Conservation (phyloP, 2,888 invertebrate genomes). For the Dryobota labecula region DNA sequence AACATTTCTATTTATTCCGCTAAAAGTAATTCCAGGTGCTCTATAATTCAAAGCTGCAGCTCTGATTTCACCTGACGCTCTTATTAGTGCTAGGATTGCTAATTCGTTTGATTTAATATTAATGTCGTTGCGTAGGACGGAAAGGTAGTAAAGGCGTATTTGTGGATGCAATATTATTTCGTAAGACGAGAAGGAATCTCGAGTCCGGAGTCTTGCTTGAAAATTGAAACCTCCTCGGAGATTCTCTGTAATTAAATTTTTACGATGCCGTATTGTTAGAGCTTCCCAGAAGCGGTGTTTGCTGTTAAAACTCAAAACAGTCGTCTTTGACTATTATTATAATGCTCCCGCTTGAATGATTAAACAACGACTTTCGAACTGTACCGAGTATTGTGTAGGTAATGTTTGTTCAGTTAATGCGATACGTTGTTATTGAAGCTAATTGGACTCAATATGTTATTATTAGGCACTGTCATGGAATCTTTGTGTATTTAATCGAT, state of each 20-base stretch:
- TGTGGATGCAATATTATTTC: constrained; percentile 80
- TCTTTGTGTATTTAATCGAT: constrained; percentile 40
- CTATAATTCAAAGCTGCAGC: constrained; percentile 50
- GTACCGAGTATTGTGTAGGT: constrained; percentile 21
- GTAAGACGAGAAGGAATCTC: constrained; percentile 76
- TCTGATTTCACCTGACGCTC: constrained; percentile 44
- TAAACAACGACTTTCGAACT: constrained; percentile 54
- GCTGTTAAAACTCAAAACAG: constrained; percentile 78
- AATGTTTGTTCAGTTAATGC: constrained; percentile 47
- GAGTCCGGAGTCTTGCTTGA: constrained; percentile 79
- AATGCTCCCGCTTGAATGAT: constrained; percentile 57
- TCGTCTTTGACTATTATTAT: constrained; percentile 68
- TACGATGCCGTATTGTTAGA: constrained; percentile 84
- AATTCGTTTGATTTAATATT: constrained; percentile 51
- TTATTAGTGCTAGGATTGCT: constrained; percentile 43
- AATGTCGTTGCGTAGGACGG: constrained; percentile 28
- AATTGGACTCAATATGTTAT: constrained; percentile 59
- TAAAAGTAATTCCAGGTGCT: constrained; percentile 63
- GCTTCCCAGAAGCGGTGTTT: constrained; percentile 79
- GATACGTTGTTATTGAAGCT: constrained; percentile 56
- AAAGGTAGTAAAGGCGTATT: constrained; percentile 56
- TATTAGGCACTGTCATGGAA: constrained; percentile 43
- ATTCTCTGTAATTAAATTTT: constrained; percentile 87
- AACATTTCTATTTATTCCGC: constrained; percentile 73
- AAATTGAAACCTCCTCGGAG: constrained; percentile 85